A percentile compares a stretch with the other conserved stretches of the same genome.
phyloP scores from a whole-genome alignment of 2,888 invertebrate species.

The Gymnosoma rotundatum region DNA sequence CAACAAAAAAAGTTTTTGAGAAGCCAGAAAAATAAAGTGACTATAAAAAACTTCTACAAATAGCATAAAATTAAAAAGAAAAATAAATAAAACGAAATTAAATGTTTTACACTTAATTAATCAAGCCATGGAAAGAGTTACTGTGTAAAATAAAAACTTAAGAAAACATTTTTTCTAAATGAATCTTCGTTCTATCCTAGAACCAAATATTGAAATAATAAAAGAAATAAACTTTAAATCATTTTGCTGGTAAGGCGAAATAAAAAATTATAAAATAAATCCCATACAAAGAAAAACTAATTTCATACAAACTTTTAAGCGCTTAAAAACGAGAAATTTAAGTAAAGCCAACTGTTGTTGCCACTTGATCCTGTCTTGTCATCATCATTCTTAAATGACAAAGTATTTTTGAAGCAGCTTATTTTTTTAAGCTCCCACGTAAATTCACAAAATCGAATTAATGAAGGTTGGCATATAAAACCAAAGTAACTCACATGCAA shows the following conservation, averaged over 20 bases:
- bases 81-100: constrained; percentile 11
- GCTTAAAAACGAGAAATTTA: neutral
- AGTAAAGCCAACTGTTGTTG: constrained; percentile 12
- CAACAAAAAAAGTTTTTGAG: neutral
- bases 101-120: constrained; percentile 59
- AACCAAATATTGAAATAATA: constrained; percentile 56
- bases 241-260: neutral
- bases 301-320: neutral
- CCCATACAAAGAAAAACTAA: neutral
- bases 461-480: neutral
- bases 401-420: neutral
- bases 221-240: constrained; percentile 28
- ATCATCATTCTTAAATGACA: neutral
- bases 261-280: neutral
- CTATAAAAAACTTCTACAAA: no score
- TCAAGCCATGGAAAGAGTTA: constrained; percentile 35
- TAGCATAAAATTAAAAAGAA: neutral
- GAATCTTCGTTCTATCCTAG: neutral
- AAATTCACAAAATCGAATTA: neutral
- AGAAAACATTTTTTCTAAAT: neutral
- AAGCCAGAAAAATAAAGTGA: constrained; percentile 4
- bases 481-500: neutral
- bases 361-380: neutral
- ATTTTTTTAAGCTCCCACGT: neutral
- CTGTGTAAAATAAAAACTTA: neutral